Percentiles rank a stretch among this genome's conserved stretches.
phyloP scores from a whole-genome alignment of 2,888 invertebrate species.

The Eurytoma californica region DNA sequence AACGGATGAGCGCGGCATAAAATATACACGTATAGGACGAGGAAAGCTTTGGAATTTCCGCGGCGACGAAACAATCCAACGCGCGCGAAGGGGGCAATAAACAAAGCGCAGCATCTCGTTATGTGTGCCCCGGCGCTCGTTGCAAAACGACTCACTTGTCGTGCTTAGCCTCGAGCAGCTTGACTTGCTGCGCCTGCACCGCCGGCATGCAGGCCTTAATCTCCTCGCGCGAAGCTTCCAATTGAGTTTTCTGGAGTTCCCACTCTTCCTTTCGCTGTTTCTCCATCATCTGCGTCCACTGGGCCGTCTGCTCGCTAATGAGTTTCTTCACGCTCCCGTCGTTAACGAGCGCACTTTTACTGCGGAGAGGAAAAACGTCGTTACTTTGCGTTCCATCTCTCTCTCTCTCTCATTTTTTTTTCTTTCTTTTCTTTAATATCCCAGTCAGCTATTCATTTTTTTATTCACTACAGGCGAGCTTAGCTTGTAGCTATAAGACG shows the following conservation, averaged over 20 bases:
- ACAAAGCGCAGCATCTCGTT: no score
- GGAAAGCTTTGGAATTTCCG: no score
- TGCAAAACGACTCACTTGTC: constrained; percentile 75
- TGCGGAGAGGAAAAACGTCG: constrained; percentile 56
- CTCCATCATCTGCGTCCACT: constrained; percentile 80
- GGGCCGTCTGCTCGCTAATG: constrained; percentile 80
- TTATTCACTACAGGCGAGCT: not conserved
- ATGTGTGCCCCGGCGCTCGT: not conserved
- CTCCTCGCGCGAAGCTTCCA: constrained; percentile 76
- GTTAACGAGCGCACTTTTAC: constrained; percentile 70
- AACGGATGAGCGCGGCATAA: no score
- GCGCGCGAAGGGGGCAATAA: not conserved
- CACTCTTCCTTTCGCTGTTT: constrained; percentile 78
- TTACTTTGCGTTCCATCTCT: no score
- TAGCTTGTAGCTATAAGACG: not conserved
- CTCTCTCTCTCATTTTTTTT: not conserved
- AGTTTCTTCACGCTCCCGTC: constrained; percentile 74
- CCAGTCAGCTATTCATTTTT: no score
- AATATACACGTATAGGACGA: no score
- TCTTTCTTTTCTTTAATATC: not conserved
- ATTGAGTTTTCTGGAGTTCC: constrained; percentile 78
- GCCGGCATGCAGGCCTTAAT: constrained; percentile 77
- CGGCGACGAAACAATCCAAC: not conserved
- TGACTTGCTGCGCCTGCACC: constrained; percentile 77
- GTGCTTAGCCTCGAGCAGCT: constrained; percentile 78